Evolutionary conservation across 2,113 vertebrate genomes (phyloP), one percentile per base, ranked within the genome.

Genomic region (Penelope pileata): DNA sequence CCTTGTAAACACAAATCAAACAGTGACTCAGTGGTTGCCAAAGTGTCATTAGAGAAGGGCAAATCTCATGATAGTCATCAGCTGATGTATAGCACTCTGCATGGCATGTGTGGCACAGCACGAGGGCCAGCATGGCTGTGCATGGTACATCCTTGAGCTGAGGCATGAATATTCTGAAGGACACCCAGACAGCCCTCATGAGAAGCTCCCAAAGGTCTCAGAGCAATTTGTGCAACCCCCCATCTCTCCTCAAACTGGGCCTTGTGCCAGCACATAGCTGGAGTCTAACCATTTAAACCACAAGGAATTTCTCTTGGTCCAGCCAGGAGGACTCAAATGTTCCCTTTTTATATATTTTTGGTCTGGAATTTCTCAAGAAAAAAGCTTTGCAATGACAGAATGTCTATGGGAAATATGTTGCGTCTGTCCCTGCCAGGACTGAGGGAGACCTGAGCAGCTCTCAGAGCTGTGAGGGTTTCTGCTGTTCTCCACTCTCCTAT

Each of bases 241-340:
- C 68, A 74, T 32, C 32, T 1, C 42, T 83, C 36, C 88, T 53
- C 64, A 47, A 67, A 75, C 72, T 43, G 75, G 88, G 79, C 59
- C n/a, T 66, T 29, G 18, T 80, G 83, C 93, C 93, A 94, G 50
- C n/a, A 42, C 92, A 86, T 9, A 74, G 86, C 76, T 94, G 51
- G 30, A 86, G 19, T 27, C 76, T 70, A 54, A 51, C 54, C 72
- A 0, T 69, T 40, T 16, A 50, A 96, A 86, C 94, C 94, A 86
- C 88, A 81, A 81, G 86, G 73, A 93, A 94, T 93, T 96, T 50
- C 54, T 83, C 72, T 76, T 50, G 64, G 32, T 80, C 7, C 75
- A 63, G 12, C 58, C 63, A 69, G 78, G 18, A 90, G 16, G 68
- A 83, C 72, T 86, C 51, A 86, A 48, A 83, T 59, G 51, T 69